These are phyloP conservation scores for Shargacucullia verbasci DNA, from an alignment of 2,888 invertebrate genomes.

Conservation along the genomic window DNA sequence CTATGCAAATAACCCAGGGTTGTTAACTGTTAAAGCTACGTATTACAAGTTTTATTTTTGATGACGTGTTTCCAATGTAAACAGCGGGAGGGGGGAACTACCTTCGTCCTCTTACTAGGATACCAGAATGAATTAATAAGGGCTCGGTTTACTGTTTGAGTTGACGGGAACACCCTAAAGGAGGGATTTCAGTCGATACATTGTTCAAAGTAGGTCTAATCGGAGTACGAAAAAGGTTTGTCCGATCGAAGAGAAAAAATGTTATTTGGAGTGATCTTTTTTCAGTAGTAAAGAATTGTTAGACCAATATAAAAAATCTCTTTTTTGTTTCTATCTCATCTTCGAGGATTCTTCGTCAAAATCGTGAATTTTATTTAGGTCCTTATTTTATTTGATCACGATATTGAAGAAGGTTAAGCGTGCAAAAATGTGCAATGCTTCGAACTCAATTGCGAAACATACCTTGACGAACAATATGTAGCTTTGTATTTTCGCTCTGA, in stretches of 20 bases:
- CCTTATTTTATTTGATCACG: no score
- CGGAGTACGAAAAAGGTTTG: conserved; percentile 20
- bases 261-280: conserved; percentile 10
- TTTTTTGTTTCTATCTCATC: no score
- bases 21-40: no score
- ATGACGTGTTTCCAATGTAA: conserved; percentile 29
- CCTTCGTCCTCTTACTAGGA: conserved; percentile 26
- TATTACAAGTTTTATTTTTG: conserved; percentile 25
- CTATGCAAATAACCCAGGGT: background rate
- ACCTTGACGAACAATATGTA: no score
- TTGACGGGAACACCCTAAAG: conserved; percentile 33
- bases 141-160: conserved; percentile 42
- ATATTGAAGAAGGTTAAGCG: no score
- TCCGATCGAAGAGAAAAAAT: conserved; percentile 22
- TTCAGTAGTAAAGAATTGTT: background rate
- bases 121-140: conserved; percentile 43
- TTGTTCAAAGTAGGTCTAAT: conserved; percentile 37
- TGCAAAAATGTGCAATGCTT: no score
- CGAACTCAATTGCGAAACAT: no score
- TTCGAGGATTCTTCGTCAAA: no score
- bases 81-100: conserved; percentile 12
- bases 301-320: no score
- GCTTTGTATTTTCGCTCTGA: no score
- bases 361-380: no score
- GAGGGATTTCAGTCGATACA: conserved; percentile 32